These are phyloP conservation scores for Gortyna flavago DNA, from an alignment of 2,888 invertebrate species.

Conservation along the genomic window DNA sequence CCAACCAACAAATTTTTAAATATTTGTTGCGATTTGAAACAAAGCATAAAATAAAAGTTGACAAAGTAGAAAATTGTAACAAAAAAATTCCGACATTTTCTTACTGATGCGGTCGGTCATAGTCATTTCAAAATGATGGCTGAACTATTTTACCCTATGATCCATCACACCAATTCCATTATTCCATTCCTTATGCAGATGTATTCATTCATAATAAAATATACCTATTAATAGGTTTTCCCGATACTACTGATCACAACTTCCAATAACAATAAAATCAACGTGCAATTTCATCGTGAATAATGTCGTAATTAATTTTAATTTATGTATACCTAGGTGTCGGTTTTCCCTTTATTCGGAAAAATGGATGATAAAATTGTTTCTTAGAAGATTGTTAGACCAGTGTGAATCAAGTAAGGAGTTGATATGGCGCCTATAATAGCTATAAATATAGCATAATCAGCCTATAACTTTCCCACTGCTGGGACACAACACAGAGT, in stretches of 20 bases:
- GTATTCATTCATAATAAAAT: conserved; percentile 36
- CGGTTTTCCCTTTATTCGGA: conserved; percentile 61
- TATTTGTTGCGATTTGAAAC: neutral
- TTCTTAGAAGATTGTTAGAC: conserved; percentile 48
- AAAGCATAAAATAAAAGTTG: neutral
- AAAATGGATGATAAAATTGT: conserved; percentile 40
- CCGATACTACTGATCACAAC: conserved; percentile 23
- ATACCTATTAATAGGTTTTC: conserved; percentile 43
- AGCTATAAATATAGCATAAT: neutral
- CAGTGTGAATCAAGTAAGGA: conserved; percentile 53
- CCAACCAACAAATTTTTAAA: neutral
- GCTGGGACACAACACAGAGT: no score
- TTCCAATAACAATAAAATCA: conserved; percentile 18
- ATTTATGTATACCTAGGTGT: conserved; percentile 47
- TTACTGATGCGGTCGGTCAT: neutral
- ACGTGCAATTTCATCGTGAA: conserved; percentile 25
- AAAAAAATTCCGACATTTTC: no score
- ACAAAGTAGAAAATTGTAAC: neutral
- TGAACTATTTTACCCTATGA: conserved; percentile 1
- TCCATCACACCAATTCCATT: conserved; percentile 7
- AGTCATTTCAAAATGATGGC: neutral
- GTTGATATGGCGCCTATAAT: conserved; percentile 45
- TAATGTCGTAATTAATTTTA: conserved; percentile 42
- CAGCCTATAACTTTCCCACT: no score
- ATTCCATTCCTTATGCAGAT: conserved; percentile 8